phyloP scores from a whole-genome alignment of 2,888 invertebrate species.

The Schizaphis graminum region DNA sequence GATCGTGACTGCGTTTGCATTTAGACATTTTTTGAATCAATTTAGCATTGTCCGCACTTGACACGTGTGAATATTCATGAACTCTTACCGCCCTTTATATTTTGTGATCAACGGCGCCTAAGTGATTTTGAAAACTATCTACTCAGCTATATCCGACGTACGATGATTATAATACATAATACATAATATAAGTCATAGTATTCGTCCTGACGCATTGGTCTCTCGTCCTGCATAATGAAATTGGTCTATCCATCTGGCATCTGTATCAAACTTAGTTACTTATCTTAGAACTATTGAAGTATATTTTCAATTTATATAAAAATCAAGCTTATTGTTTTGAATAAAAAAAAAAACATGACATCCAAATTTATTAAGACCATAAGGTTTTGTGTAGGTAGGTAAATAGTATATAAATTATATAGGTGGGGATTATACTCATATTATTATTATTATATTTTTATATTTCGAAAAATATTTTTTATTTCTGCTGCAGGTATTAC shows the following conservation, averaged over 20 bases:
- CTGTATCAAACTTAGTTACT: not conserved
- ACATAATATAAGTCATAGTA: not conserved
- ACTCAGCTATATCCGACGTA: not conserved
- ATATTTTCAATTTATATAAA: not conserved
- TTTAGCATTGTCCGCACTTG: not conserved
- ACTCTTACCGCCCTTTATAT: not conserved
- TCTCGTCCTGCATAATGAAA: not conserved
- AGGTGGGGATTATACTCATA: not conserved
- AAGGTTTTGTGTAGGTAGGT: not conserved
- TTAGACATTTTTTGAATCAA: not conserved
- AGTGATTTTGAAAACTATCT: conserved; percentile 10
- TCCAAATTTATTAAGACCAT: not conserved
- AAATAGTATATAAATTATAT: not conserved
- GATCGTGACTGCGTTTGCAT: not conserved
- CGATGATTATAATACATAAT: not conserved
- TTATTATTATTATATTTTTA: not conserved
- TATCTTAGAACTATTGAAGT: not conserved
- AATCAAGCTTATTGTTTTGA: not conserved
- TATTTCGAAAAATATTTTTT: not conserved
- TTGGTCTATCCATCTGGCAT: not conserved
- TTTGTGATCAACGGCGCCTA: not conserved
- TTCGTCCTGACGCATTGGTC: not conserved
- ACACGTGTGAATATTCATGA: conserved; percentile 7
- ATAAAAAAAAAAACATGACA: not conserved
- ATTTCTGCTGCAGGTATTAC: not conserved